Percentiles rank a stretch among this genome's conserved stretches.
Conservation (phyloP, 2,888 invertebrate species). For the Lasioglossum morio region DNA sequence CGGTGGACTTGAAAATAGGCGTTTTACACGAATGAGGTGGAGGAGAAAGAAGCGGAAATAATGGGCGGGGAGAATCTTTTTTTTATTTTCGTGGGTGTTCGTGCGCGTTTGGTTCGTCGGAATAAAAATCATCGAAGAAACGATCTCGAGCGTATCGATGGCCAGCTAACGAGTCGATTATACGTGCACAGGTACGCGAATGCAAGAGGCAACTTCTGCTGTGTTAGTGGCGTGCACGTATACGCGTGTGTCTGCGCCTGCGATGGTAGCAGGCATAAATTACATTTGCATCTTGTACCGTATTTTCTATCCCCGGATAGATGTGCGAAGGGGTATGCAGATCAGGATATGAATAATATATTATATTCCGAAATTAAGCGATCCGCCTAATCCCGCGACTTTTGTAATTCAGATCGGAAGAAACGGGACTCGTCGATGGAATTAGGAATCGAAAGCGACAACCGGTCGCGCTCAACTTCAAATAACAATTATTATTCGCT, state of each 20-base stretch:
- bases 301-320: constrained; percentile 51
- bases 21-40: constrained; percentile 47
- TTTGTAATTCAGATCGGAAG: constrained; percentile 52
- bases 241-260: not conserved
- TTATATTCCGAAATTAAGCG: constrained; percentile 61
- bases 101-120: constrained; percentile 38
- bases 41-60: constrained; percentile 59
- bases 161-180: constrained; percentile 45
- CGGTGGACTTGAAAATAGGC: constrained; percentile 60
- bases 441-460: not conserved
- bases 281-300: constrained; percentile 60
- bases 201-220: not conserved
- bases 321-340: constrained; percentile 46
- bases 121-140: constrained; percentile 59
- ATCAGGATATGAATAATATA: constrained; percentile 58
- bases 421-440: not conserved
- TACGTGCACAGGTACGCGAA: constrained; percentile 1
- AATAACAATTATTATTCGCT: constrained; percentile 10
- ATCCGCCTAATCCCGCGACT: constrained; percentile 53
- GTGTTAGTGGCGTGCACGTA: not conserved
- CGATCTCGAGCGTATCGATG: constrained; percentile 50
- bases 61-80: constrained; percentile 39
- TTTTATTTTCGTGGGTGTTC: constrained; percentile 48
- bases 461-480: not conserved
- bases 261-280: constrained; percentile 50